A percentile compares a stretch with the other conserved stretches of the same genome.
These are phyloP conservation scores for Brevimyrus niger DNA, from an alignment of 2,113 vertebrate genomes.

Conservation along the genomic window DNA sequence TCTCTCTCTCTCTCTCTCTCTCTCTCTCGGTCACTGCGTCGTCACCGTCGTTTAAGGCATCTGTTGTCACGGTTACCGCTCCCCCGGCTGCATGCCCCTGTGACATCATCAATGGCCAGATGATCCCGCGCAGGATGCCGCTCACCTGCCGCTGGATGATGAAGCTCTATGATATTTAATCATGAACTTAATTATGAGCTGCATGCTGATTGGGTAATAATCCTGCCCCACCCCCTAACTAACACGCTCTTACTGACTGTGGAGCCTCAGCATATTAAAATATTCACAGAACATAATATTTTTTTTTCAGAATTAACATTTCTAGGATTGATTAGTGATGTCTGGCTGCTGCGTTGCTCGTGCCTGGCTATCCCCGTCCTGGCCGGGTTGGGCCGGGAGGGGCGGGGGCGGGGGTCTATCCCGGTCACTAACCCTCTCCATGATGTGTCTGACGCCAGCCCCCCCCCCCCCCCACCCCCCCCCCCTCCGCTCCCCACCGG, in stretches of 20 bases:
- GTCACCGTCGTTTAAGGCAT: background rate
- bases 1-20: background rate
- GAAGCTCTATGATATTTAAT: background rate
- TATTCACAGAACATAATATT: background rate
- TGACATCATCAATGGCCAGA: background rate
- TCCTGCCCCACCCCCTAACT: background rate
- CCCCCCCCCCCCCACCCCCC: slow-evolving; percentile 29
- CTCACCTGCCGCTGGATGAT: background rate
- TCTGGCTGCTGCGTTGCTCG: background rate
- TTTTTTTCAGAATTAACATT: background rate
- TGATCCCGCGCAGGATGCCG: background rate
- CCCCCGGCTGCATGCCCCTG: background rate
- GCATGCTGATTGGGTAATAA: background rate
- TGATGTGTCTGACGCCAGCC: slow-evolving; percentile 41
- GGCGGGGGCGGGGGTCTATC: background rate
- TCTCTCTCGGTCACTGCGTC: background rate
- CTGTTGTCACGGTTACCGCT: background rate
- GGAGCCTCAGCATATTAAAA: background rate
- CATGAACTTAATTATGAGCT: background rate
- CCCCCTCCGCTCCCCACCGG: slow-evolving; percentile 24
- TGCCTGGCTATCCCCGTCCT: slow-evolving; percentile 20
- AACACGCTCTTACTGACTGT: background rate
- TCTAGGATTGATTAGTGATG: background rate
- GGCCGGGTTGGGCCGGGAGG: too few relatives aligned
- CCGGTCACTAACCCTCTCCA: slow-evolving; percentile 55